Conservation (phyloP, 1,140 invertebrate species). For the Antheraea mylitta region DNA sequence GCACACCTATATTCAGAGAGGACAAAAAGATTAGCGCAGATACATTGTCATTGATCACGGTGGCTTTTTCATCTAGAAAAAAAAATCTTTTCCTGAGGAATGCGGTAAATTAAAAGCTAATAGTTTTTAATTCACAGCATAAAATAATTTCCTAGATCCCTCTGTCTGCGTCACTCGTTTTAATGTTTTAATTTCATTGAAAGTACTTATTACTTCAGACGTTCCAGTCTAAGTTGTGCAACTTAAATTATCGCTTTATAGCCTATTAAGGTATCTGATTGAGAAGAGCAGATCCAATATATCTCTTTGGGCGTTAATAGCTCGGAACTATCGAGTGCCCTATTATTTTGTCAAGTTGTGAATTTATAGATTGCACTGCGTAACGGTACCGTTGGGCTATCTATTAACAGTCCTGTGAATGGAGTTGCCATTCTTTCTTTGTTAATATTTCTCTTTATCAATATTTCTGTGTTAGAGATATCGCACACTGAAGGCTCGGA, state of each 20-base stretch:
- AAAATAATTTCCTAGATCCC: no score
- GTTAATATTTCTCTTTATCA: constrained; percentile 16
- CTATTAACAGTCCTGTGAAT: constrained; percentile 40
- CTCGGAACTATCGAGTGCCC: constrained; percentile 61
- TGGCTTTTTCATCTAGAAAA: no score
- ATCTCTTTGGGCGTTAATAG: constrained; percentile 74
- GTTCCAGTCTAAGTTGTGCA: not conserved
- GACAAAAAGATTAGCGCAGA: no score
- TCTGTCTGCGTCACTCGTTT: not conserved
- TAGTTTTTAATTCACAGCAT: no score
- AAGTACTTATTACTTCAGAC: not conserved
- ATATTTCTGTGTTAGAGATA: constrained; percentile 14
- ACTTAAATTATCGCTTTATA: constrained; percentile 3
- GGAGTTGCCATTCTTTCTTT: constrained; percentile 4
- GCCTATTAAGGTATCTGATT: constrained; percentile 73
- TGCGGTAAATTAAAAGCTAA: no score
- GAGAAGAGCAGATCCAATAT: constrained; percentile 67
- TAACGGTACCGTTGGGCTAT: constrained; percentile 52
- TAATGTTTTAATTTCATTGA: not conserved
- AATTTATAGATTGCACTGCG: constrained; percentile 63
- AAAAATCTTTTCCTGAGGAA: no score
- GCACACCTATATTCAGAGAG: no score
- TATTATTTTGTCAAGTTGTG: constrained; percentile 74
- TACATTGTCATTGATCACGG: no score
- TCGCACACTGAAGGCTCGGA: not conserved